Conservation (phyloP, 1,140 invertebrate species). For the Drosophila subpulchrella region DNA sequence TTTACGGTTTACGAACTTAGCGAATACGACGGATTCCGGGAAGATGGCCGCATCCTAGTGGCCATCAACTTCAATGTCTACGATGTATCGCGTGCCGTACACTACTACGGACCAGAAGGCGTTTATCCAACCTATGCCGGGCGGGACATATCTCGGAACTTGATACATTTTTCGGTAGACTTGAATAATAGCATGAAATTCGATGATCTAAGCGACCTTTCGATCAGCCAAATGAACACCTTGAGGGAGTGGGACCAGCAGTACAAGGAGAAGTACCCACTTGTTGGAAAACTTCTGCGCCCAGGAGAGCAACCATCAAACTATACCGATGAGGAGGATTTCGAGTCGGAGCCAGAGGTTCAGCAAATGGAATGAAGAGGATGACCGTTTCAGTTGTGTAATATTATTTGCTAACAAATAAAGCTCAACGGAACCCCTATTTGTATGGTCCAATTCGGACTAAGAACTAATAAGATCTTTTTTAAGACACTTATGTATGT, state of each 20-base stretch:
- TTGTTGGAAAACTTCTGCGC: conserved; percentile 37
- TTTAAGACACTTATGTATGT: no score
- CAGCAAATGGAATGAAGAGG: not conserved
- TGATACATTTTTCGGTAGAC: conserved; percentile 47
- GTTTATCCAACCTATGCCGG: conserved; percentile 56
- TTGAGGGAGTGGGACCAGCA: conserved; percentile 53
- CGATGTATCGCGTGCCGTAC: conserved; percentile 46
- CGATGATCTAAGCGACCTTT: conserved; percentile 54
- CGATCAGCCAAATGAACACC: conserved; percentile 25
- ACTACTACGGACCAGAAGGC: conserved; percentile 56
- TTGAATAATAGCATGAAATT: conserved; percentile 15
- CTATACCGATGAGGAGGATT: conserved; percentile 35
- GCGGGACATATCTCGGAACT: conserved; percentile 48
- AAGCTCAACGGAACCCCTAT: not conserved
- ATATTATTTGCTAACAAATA: not conserved
- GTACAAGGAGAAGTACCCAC: conserved; percentile 47
- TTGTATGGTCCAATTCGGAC: no score
- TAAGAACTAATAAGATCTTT: no score
- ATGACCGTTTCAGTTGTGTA: not conserved
- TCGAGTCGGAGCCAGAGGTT: not conserved
- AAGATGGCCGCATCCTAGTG: conserved; percentile 53
- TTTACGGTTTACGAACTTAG: conserved; percentile 47
- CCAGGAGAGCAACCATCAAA: conserved; percentile 11
- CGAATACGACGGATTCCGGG: conserved; percentile 43
- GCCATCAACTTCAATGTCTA: conserved; percentile 60